Percentiles rank a stretch among this genome's conserved stretches.
Evolutionary conservation across 2,797 vertebrate species (phyloP).

Genomic region (Peromyscus attwateri): DNA sequence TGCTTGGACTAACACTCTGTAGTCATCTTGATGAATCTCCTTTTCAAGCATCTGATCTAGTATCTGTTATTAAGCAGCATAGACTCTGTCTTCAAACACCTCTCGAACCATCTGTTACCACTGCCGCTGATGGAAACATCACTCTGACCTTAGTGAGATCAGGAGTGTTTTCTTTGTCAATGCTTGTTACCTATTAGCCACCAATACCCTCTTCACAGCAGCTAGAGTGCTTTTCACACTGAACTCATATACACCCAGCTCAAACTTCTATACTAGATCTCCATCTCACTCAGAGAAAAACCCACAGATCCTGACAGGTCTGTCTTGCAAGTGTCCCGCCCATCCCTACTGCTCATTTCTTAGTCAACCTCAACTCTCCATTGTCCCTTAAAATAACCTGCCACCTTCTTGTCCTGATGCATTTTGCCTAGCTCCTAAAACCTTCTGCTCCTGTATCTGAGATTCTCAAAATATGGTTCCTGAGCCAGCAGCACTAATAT

Average conservation of each 20-base stretch:
- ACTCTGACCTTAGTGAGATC: background rate
- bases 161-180: background rate
- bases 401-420: background rate
- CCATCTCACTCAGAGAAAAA: constrained; percentile 25
- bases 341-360: background rate
- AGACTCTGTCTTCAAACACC: background rate
- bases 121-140: background rate
- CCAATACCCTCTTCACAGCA: background rate
- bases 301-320: background rate
- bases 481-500: background rate
- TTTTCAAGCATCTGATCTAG: background rate
- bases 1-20: background rate
- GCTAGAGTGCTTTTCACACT: background rate
- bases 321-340: background rate
- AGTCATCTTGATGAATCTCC: background rate
- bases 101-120: background rate
- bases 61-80: background rate
- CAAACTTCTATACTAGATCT: background rate
- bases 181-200: background rate
- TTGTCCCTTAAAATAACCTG: background rate
- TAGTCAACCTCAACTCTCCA: background rate
- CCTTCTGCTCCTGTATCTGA: background rate
- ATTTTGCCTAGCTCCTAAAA: background rate
- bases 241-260: background rate
- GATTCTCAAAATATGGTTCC: background rate